Evolutionary conservation across 1,140 invertebrate species (phyloP), one percentile per base, ranked within the genome.

Genomic region (Kradibia gibbosae): DNA sequence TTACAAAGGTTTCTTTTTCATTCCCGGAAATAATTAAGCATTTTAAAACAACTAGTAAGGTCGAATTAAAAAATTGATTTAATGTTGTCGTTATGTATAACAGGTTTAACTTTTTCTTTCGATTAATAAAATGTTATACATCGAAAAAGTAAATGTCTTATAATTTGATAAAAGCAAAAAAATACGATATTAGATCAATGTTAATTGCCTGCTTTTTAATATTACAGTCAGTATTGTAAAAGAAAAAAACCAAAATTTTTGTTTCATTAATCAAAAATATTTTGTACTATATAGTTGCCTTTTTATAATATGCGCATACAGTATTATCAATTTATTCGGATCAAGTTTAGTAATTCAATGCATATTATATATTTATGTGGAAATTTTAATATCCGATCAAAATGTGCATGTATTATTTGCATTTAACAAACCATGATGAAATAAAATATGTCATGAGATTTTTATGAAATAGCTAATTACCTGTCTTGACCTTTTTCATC

Each of bases 381-480:
- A 67, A 48, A 53, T 53, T 77, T 77, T 48, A 50, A 42, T 78
- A 67, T 78, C 53, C 76, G 65, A 67, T 72, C 34, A 72, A 28
- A 20, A 57, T 75, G 20, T 81, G 48, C n/a, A 65, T 72, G 28
- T 53, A 67, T n/a, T n/a, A n/a, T 75, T 48, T 70, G 42, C 42
- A 73, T 80, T 28, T 28, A 13, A 62, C 3, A 36, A 72, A 36
- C 60, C 42, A 70, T 34, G 50, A 65, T 62, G 28, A 73, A 74
- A 81, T 75, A 62, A 81, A 81, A 55, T 75, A 75, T 67, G 17
- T n/a, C n/a, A 67, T 75, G 60, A 67, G 45, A 57, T 75, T 78
- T 81, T 81, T 67, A 81, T 75, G 13, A 25, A 80, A 75, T 28
- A 20, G 0, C 20, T 45, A 25, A 60, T 62, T 36, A 8, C 74